A percentile compares a stretch with the other conserved stretches of the same genome.
These are phyloP conservation scores for Rhynchopsitta pachyrhyncha DNA, from an alignment of 2,113 vertebrate genomes.

Conservation along the genomic window DNA sequence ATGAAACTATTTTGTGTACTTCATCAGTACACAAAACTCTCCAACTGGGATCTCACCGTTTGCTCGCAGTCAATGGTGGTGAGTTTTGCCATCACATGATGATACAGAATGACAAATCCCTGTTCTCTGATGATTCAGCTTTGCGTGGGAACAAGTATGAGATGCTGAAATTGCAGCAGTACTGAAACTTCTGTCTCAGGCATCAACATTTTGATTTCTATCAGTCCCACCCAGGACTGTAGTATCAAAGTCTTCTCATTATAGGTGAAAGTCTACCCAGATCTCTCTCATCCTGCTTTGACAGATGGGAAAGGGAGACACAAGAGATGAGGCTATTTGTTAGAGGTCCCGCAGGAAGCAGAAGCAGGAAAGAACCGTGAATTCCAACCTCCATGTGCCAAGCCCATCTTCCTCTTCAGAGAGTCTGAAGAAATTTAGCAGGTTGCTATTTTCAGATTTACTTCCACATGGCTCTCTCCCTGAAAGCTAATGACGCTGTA, in stretches of 20 bases:
- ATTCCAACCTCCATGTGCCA: neutral
- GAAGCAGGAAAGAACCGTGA: neutral
- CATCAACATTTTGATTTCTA: conserved; percentile 40
- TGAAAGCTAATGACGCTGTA: conserved; percentile 5
- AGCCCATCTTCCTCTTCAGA: neutral
- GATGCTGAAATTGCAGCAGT: conserved; percentile 56
- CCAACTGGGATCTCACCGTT: neutral
- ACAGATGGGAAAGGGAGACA: neutral
- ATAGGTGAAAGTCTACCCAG: neutral
- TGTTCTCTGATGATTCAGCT: conserved; percentile 56
- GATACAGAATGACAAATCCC: conserved; percentile 16
- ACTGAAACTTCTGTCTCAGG: conserved; percentile 48
- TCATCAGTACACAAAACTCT: neutral
- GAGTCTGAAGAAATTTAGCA: neutral
- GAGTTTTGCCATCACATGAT: conserved; percentile 32
- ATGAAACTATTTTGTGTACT: neutral
- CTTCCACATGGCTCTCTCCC: neutral
- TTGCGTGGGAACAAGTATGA: conserved; percentile 54
- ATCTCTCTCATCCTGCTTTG: neutral
- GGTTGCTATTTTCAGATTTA: conserved; percentile 24
- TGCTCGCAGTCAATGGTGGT: neutral
- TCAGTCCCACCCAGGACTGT: neutral
- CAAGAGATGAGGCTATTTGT: neutral
- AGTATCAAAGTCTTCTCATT: neutral
- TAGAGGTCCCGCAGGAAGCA: neutral